These are phyloP conservation scores for Drosophila bifasciata DNA, from an alignment of 1,140 invertebrate species.

Conservation along the genomic window DNA sequence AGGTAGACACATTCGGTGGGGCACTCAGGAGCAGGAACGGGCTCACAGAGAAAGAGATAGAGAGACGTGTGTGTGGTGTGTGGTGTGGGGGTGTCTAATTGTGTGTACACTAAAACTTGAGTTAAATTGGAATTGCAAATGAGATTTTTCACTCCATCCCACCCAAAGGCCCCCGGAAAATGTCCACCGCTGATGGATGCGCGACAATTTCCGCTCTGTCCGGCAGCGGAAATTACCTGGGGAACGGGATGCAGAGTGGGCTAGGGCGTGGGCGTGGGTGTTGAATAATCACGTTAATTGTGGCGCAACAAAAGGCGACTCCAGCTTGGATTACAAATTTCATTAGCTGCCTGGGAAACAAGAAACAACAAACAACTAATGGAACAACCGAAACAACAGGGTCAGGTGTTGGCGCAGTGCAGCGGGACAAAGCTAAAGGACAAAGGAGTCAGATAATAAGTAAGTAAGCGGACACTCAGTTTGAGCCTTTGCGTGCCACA, in stretches of 20 bases:
- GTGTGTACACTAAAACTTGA: neutral
- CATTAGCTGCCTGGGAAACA: conserved; percentile 37
- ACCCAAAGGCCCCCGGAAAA: conserved; percentile 8
- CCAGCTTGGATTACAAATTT: conserved; percentile 52
- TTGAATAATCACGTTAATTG: conserved; percentile 64
- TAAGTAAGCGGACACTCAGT: conserved; percentile 10
- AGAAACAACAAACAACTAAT: conserved; percentile 25
- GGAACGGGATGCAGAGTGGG: neutral
- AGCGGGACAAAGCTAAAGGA: neutral
- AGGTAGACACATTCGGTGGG: conserved; percentile 46
- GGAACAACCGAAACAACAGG: neutral
- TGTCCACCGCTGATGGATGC: conserved; percentile 42
- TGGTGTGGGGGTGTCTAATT: neutral
- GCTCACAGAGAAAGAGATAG: conserved; percentile 37
- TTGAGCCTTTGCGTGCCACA: conserved; percentile 13
- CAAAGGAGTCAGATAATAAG: conserved; percentile 4
- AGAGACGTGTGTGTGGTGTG: neutral
- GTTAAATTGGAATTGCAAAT: conserved; percentile 36
- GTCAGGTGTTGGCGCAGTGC: conserved; percentile 18
- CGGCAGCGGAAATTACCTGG: conserved; percentile 48
- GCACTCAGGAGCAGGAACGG: conserved; percentile 63
- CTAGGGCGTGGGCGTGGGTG: neutral
- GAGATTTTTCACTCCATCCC: conserved; percentile 8
- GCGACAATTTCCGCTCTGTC: conserved; percentile 40
- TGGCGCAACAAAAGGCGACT: conserved; percentile 31